Percentiles rank a stretch among this genome's conserved stretches.
These are phyloP conservation scores for Gymnothorax javanicus DNA, from an alignment of 2,797 vertebrate species.

Conservation along the genomic window DNA sequence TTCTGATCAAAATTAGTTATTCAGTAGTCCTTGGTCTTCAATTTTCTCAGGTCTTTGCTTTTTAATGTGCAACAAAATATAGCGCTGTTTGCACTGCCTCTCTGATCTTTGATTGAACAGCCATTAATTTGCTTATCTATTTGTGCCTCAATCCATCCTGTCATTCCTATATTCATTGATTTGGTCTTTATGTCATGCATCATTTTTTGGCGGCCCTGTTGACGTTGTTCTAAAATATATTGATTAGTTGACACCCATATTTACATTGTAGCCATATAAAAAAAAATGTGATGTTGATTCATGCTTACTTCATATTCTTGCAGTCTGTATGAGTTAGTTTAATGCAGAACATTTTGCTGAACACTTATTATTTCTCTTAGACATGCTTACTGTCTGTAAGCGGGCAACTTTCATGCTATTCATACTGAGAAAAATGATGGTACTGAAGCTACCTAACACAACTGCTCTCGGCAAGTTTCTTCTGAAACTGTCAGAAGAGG, in stretches of 20 bases:
- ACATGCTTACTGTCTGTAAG: neutral
- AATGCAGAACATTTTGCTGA: no score
- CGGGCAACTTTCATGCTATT: neutral
- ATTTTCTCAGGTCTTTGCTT: neutral
- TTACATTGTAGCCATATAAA: neutral
- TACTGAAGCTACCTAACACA: neutral
- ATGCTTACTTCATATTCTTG: no score
- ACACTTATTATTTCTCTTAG: neutral
- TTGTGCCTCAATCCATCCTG: neutral
- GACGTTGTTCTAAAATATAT: neutral
- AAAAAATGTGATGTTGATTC: no score
- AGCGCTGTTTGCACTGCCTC: constrained; percentile 35
- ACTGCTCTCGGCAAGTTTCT: constrained; percentile 12
- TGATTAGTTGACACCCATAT: neutral
- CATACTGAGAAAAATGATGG: neutral
- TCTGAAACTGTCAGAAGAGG: neutral
- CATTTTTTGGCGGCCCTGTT: neutral
- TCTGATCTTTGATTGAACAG: constrained; percentile 8
- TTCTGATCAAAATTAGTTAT: no score
- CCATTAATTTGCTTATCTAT: neutral
- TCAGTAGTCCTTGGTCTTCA: no score
- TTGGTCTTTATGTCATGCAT: neutral
- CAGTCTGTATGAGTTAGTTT: no score
- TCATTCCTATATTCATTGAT: neutral
- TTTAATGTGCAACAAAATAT: constrained; percentile 4